Evolutionary conservation across 2,888 invertebrate species (phyloP), one percentile per base, ranked within the genome.

Genomic region (Sinelater perroti): DNA sequence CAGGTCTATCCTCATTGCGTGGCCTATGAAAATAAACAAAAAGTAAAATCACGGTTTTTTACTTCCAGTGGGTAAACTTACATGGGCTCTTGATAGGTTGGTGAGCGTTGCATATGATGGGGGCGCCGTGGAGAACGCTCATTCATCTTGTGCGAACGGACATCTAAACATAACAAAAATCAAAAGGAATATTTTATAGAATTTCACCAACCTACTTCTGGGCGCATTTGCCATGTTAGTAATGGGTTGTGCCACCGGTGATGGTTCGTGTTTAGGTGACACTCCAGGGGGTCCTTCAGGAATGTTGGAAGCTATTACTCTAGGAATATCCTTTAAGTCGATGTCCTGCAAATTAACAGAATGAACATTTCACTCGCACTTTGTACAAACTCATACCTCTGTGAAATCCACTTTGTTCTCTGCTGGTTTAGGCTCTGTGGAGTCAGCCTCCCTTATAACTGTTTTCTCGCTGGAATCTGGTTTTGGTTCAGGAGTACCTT

Each of bases 1-100:
- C 87, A 0, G 88, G 84, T 40, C 88, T 81, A 69, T 88, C 88
- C 73, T 88, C 88, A 5, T 38, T 55, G 28, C 63, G 42, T 38
- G 58, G 46, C 35, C 64, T 65, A 17, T 14, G 46, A 46, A 53
- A 24, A 28, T 5, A 7, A 40, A 40, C 1, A 2, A 30, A 31
- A 28, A 10, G 11, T 5, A 21, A 28, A 36, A 52, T 44, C 13
- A 40, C 16, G 13, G 20, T 16, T 35, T 17, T 40, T 11, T n/a
- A n/a, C n/a, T n/a, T n/a, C n/a, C n/a, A n/a, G n/a, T n/a, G n/a
- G n/a, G n/a, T n/a, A n/a, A n/a, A 53, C 58, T 42, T 44, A 52
- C 53, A 62, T 40, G 2, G 56, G 14, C 8, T 61, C 61, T 21
- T 52, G 56, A 28, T 64, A 64, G 2, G 55, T 52, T 11, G 63